Percentiles rank a stretch among this genome's conserved stretches.
Conservation (phyloP, 2,113 vertebrate genomes). For the Candoia aspera region DNA sequence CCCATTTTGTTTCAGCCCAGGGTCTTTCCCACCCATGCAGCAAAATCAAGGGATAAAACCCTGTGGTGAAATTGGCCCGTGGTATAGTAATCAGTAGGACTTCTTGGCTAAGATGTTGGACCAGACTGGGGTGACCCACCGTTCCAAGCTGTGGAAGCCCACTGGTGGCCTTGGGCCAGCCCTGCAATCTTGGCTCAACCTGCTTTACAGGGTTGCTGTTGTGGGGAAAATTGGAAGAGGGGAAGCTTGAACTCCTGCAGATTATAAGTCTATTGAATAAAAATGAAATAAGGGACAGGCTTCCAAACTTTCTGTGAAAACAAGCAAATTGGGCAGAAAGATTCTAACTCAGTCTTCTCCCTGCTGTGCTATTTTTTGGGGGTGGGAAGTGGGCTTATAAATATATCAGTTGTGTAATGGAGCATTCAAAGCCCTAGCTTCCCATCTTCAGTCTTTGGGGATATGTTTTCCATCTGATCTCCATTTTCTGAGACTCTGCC, state of each 20-base stretch:
- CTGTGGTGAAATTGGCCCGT: too few species aligned
- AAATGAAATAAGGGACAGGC: background rate
- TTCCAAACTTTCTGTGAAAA: background rate
- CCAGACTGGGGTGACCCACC: too few species aligned
- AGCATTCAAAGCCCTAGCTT: background rate
- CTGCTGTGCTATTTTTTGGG: background rate
- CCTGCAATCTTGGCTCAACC: too few species aligned
- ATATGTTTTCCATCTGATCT: background rate
- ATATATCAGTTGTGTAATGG: background rate
- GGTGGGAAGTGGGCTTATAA: background rate
- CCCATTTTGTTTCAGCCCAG: too few species aligned
- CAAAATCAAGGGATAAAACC: too few species aligned
- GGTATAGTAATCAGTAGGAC: too few species aligned
- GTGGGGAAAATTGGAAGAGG: background rate
- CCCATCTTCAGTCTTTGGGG: background rate
- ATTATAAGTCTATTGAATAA: background rate
- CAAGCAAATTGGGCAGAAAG: background rate
- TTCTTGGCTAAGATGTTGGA: too few species aligned
- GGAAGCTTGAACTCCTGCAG: background rate
- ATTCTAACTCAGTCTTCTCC: background rate
- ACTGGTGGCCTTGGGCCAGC: too few species aligned
- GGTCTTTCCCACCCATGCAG: too few species aligned
- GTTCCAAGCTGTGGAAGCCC: too few species aligned
- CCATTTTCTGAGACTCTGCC: background rate
- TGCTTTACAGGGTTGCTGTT: too few species aligned